These are phyloP conservation scores for Stegostoma tigrinum DNA, from an alignment of 2,113 vertebrate genomes.

Conservation along the genomic window DNA sequence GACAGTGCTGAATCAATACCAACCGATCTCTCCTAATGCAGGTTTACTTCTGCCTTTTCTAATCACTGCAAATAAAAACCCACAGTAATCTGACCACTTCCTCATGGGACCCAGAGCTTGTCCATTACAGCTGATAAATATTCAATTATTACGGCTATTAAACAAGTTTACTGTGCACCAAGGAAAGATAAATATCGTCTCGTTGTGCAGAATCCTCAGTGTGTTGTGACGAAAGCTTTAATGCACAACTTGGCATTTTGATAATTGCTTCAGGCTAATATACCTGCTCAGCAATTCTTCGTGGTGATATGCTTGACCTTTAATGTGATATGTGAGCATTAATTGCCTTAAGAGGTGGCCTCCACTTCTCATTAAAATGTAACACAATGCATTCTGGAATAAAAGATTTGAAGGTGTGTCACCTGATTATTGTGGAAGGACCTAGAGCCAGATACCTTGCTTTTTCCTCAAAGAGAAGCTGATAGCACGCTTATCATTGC, in stretches of 20 bases:
- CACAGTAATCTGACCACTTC: background rate
- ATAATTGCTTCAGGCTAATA: constrained; percentile 59
- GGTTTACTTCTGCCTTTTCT: background rate
- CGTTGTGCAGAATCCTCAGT: constrained; percentile 55
- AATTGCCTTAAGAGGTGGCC: constrained; percentile 14
- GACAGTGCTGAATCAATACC: background rate
- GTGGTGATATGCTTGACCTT: constrained; percentile 51
- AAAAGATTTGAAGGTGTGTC: background rate
- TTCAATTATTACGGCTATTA: constrained; percentile 44
- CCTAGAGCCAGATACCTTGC: background rate
- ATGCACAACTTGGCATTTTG: constrained; percentile 55
- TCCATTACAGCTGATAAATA: constrained; percentile 50
- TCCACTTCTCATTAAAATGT: background rate
- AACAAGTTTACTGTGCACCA: constrained; percentile 47
- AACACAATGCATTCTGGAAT: background rate
- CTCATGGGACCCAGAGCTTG: background rate
- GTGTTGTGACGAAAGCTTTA: constrained; percentile 49
- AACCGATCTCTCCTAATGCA: background rate
- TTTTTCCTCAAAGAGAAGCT: background rate
- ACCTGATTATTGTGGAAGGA: background rate
- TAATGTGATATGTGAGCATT: constrained; percentile 40
- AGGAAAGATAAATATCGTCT: constrained; percentile 59
- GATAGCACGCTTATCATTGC: background rate
- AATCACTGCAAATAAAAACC: background rate
- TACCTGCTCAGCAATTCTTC: constrained; percentile 51